A percentile compares a stretch with the other conserved stretches of the same genome.
phyloP scores from a whole-genome alignment of 2,888 invertebrate genomes.

The Prenolepis imparis region DNA sequence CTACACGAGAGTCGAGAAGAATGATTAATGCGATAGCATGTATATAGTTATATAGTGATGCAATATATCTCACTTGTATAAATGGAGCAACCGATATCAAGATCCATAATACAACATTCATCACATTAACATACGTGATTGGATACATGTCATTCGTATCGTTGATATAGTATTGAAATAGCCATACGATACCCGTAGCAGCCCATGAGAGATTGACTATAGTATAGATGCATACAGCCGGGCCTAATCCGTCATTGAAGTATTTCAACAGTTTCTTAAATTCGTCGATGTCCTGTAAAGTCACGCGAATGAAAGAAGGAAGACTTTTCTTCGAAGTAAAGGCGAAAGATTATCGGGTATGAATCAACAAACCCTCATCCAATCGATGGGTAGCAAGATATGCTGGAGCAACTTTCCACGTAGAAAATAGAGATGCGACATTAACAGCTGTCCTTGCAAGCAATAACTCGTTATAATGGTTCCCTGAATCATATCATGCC shows the following conservation, averaged over 20 bases:
- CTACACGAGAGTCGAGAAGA: constrained; percentile 17
- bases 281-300: constrained; percentile 91
- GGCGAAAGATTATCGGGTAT: not conserved
- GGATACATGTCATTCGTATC: constrained; percentile 88
- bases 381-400: constrained; percentile 91
- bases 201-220: constrained; percentile 92
- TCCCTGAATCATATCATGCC: constrained; percentile 94
- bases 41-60: not conserved
- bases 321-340: constrained; percentile 3
- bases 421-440: constrained; percentile 91
- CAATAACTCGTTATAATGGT: constrained; percentile 94
- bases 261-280: constrained; percentile 92
- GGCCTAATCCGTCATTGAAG: constrained; percentile 92
- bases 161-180: constrained; percentile 89
- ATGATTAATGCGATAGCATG: not conserved
- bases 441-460: constrained; percentile 92
- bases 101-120: constrained; percentile 90
- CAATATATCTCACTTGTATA: constrained; percentile 88
- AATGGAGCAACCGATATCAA: constrained; percentile 90
- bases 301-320: constrained; percentile 27
- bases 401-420: constrained; percentile 91
- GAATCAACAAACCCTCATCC: constrained; percentile 90
- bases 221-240: constrained; percentile 92
- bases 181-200: constrained; percentile 90
- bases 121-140: constrained; percentile 88